Base-by-base conservation (phyloP, 2,888 invertebrate genomes). In the Diabrotica balteata region DNA sequence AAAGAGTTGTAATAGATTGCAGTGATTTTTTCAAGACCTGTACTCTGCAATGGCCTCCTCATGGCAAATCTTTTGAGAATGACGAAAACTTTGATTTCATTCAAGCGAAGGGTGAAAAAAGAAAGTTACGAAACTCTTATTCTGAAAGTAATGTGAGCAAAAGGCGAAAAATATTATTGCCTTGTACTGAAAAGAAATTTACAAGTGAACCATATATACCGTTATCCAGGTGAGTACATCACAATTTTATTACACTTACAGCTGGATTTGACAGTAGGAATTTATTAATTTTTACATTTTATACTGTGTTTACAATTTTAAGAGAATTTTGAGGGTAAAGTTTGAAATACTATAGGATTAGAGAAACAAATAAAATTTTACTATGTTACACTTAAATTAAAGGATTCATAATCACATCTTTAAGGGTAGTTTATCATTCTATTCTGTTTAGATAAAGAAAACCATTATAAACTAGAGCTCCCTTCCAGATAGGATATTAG, bases 31-130 rank as follows among this genome's bases (percentile, higher is more conserved):
- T 66, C 47, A 58, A 50, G 45, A 61, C 51, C 7, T 65, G 17
- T 44, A 65, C 44, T 17, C 47, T 47, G 58, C 60, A 68, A 62
- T 68, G 68, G 62, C 65, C 65, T 57, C 62, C 65, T 32, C 53
- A 17, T 8, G 45, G 9, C 11, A 58, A 43, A n/a, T 6, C 46
- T 44, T 51, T 46, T 58, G 45, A 7, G 17, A 67, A 66, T n/a
- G 66, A 69, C n/a, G 69, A 69, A 63, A 66, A 69, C 59, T 62
- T 59, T 46, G 55, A 46, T 53, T 10, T 54, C 43, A 22, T 17
- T 11, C 50, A 52, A 46, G 49, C 51, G 11, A 59, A 60, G n/a
- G 63, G 52, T 8, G 51, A 46, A 8, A 66, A 68, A 59, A 51
- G 66, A 7, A 68, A 59, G 51, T 22, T 32, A 5, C 58, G 51